Evolutionary conservation across 2,113 vertebrate species (phyloP).

Genomic region (Gadus macrocephalus): DNA sequence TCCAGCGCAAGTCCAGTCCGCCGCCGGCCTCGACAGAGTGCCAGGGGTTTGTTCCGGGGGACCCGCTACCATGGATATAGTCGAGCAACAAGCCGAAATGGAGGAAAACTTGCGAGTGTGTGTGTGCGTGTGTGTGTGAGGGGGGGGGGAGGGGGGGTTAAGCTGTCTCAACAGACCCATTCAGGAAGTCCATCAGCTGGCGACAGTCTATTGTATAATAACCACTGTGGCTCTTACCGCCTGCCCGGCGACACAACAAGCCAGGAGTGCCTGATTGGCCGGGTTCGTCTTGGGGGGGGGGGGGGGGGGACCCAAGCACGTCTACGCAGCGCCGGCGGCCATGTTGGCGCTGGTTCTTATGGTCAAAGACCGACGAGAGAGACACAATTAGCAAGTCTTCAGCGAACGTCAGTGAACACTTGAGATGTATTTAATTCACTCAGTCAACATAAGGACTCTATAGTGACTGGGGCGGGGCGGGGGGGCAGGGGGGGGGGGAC

Average conservation of each 20-base stretch:
- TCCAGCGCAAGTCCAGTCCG: slow-evolving; percentile 27
- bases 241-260: too few relatives aligned
- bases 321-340: background rate
- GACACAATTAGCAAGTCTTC: too few relatives aligned
- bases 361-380: too few relatives aligned
- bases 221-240: slow-evolving; percentile 26
- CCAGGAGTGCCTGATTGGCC: too few relatives aligned
- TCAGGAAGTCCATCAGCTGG: slow-evolving; percentile 60
- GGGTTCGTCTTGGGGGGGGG: too few relatives aligned
- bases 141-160: slow-evolving; percentile 39
- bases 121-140: background rate
- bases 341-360: too few relatives aligned
- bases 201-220: slow-evolving; percentile 42
- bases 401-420: too few relatives aligned
- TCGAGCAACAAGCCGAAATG: slow-evolving; percentile 59
- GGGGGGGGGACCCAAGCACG: slow-evolving; percentile 27
- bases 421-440: too few relatives aligned
- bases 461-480: too few relatives aligned
- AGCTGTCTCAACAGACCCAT: slow-evolving; percentile 55
- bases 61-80: slow-evolving; percentile 55
- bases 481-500: background rate
- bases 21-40: slow-evolving; percentile 71
- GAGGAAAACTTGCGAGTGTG: slow-evolving; percentile 22
- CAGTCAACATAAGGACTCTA: too few relatives aligned
- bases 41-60: slow-evolving; percentile 61